Conservation (phyloP, 2,888 invertebrate species). For the Drosophila emarginata region DNA sequence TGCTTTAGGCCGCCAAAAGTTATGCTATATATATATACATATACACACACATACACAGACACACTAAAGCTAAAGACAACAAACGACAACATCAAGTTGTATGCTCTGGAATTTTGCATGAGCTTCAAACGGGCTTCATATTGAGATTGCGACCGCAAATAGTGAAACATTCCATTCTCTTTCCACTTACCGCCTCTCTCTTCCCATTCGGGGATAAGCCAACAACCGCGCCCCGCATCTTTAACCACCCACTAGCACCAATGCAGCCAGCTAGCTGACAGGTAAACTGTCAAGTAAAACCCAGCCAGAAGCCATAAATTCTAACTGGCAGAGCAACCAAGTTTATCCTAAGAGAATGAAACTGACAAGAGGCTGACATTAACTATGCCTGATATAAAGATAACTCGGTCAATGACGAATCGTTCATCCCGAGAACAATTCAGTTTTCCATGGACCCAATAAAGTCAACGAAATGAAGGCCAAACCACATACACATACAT, state of each 20-base stretch:
- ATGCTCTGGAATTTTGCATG: slow-evolving; percentile 71
- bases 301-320: slow-evolving; percentile 66
- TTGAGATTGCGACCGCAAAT: slow-evolving; percentile 57
- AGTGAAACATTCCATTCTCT: slow-evolving; percentile 31
- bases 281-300: slow-evolving; percentile 54
- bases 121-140: slow-evolving; percentile 51
- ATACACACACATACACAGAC: slow-evolving; percentile 12
- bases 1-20: slow-evolving; percentile 67
- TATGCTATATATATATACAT: slow-evolving; percentile 59
- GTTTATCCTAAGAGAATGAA: slow-evolving; percentile 47
- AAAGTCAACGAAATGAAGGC: neutral
- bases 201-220: neutral
- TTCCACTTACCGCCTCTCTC: neutral
- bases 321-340: slow-evolving; percentile 43
- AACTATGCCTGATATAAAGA: slow-evolving; percentile 45
- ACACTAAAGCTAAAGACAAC: slow-evolving; percentile 24
- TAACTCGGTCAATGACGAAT: slow-evolving; percentile 23
- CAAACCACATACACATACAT: too few species aligned
- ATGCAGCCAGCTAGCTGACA: slow-evolving; percentile 34
- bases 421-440: too few species aligned
- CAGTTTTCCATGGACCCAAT: neutral
- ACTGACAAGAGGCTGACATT: slow-evolving; percentile 65
- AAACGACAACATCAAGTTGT: slow-evolving; percentile 45
- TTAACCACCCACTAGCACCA: neutral
- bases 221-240: too few species aligned